Evolutionary conservation across 2,888 invertebrate genomes (phyloP).

Genomic region (Drosophila mulleri): DNA sequence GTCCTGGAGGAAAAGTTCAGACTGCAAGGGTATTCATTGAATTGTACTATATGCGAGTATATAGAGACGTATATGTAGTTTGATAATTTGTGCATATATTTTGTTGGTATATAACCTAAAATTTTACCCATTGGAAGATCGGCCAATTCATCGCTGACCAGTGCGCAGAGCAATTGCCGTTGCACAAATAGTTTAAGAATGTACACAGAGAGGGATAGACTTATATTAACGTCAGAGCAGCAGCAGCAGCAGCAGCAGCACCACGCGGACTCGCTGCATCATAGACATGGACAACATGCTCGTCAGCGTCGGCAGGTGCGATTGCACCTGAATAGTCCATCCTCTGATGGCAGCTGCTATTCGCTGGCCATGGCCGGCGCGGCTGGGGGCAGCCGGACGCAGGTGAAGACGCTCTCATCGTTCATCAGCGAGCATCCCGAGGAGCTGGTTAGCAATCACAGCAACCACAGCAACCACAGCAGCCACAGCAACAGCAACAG

Average conservation of each 20-base stretch:
- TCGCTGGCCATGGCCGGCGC: conserved; percentile 23
- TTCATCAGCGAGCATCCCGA: conserved; percentile 74
- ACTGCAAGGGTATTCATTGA: conserved; percentile 30
- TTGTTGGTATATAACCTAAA: conserved; percentile 21
- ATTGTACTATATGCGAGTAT: background rate
- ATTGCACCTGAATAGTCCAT: conserved; percentile 75
- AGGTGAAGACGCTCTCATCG: conserved; percentile 71
- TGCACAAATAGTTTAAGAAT: conserved; percentile 70
- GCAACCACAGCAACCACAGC: conserved; percentile 8
- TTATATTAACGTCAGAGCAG: conserved; percentile 66
- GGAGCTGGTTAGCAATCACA: conserved; percentile 47
- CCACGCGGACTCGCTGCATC: conserved; percentile 10
- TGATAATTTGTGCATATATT: conserved; percentile 10
- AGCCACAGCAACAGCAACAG: conserved; percentile 11
- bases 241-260: conserved; percentile 24
- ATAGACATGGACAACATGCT: conserved; percentile 24
- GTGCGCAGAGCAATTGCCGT: conserved; percentile 74
- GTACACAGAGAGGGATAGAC: conserved; percentile 83
- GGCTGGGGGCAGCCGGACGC: conserved; percentile 41
- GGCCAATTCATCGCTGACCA: conserved; percentile 81
- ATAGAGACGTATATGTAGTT: background rate
- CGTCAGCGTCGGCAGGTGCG: conserved; percentile 69
- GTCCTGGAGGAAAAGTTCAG: background rate
- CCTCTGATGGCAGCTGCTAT: conserved; percentile 72
- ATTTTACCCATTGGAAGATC: conserved; percentile 68